phyloP scores from a whole-genome alignment of 2,888 invertebrate genomes.

The Camptogramma bilineatum region DNA sequence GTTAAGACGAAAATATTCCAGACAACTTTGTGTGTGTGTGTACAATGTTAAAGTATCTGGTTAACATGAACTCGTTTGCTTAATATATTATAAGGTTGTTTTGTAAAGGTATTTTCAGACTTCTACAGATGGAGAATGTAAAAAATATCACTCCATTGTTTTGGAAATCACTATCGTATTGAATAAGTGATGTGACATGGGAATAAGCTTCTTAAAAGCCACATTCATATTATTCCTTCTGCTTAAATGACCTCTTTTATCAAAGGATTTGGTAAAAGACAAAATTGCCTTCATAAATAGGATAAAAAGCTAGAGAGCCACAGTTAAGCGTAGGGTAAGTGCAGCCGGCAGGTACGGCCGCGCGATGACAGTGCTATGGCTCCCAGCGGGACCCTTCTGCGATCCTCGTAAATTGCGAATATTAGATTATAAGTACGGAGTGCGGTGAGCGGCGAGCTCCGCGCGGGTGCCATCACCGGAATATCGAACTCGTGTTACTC shows the following conservation, averaged over 20 bases:
- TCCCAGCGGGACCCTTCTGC: constrained; percentile 75
- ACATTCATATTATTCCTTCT: constrained; percentile 33
- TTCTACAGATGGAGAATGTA: background rate
- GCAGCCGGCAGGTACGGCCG: constrained; percentile 74
- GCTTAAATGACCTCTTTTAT: constrained; percentile 30
- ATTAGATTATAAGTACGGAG: constrained; percentile 84
- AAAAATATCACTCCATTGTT: constrained; percentile 8
- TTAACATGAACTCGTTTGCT: constrained; percentile 17
- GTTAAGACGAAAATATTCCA: constrained; percentile 35
- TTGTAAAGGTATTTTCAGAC: constrained; percentile 15
- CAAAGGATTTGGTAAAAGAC: constrained; percentile 48
- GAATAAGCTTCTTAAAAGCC: constrained; percentile 23
- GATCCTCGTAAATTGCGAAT: constrained; percentile 85
- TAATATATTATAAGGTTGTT: constrained; percentile 17
- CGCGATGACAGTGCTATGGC: constrained; percentile 80
- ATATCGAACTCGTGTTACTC: constrained; percentile 79
- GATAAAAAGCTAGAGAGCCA: constrained; percentile 61
- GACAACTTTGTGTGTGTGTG: constrained; percentile 31
- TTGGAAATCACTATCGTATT: constrained; percentile 6
- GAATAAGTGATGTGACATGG: constrained; percentile 18
- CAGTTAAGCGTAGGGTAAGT: constrained; percentile 72
- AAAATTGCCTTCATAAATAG: constrained; percentile 51
- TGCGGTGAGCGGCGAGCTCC: constrained; percentile 61
- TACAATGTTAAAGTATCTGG: constrained; percentile 23
- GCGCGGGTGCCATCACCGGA: constrained; percentile 75